Base-by-base conservation (phyloP, 92 coral and sea anemone species). In the Muricea muricata region DNA sequence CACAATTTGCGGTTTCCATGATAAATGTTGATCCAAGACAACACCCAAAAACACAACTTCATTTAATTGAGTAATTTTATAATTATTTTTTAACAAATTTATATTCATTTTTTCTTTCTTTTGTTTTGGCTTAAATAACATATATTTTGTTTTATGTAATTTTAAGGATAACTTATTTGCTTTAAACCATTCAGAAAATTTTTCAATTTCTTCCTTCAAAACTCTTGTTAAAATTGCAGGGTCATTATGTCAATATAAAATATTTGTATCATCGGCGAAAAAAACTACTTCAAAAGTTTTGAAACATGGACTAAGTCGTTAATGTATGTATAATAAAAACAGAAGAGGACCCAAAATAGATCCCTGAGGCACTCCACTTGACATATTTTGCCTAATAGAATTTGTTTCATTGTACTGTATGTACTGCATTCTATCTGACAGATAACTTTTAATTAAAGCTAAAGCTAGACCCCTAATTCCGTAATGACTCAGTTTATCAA, bases 181-280 rank as follows among this genome's bases (percentile, higher is more conserved):
- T 9, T 37, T 37, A 37, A 61, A 32, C 69, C 69, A 61, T 10
- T 61, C 32, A 24, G 15, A 17, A 1, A 61, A 61, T 17, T 17
- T 61, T 8, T 61, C 31, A 17, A 61, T 23, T 61, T 61, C 30
- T 4, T 10, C 8, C 30, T 68, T 68, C 2, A 68, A 5, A 1
- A 28, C 20, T 1, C 7, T 12, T n/a, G 14, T 42, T 35, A 68
- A 23, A 26, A 6, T 1, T 4, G 42, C 1, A 1, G 10, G 12
- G 34, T 31, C 34, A 5, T 68, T 68, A 15, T 68, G 42, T 68
- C 23, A 37, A 68, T 31, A 68, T 12, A 68, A 32, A 1, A 68
- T 5, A 68, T 68, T 68, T 15, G 75, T 10, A n/a, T 68, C 75
- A 68, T 68, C 75, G 15, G 75, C 75, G 4, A 68, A 68, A 4